Base-by-base conservation (phyloP, 1,140 invertebrate species). In the Bombus terrestris region DNA sequence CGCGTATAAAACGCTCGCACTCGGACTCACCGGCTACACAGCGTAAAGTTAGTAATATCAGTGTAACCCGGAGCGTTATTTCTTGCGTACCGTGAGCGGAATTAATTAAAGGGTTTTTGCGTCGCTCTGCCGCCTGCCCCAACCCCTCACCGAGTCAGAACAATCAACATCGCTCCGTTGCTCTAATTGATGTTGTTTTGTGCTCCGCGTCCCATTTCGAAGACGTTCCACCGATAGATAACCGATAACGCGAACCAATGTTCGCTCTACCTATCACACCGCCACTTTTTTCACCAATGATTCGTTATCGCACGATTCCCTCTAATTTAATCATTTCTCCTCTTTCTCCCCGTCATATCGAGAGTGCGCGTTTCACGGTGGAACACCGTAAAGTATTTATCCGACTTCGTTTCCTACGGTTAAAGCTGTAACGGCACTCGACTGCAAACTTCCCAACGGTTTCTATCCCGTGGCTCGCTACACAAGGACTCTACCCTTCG, bases 21-120 rank as follows among this genome's bases (percentile, higher is more conserved):
- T 39, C 71, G 87, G n/a, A 62, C 62, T 15, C 64, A 39, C 39
- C 39, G 75, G 79, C 57, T 66, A 80, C 83, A 53, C 43, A 73
- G 82, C 87, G 81, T 69, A 77, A 83, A 91, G 89, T 88, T 91
- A 76, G 87, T 91, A 91, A 91, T 91, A 81, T 76, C 74, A 15
- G 78, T 85, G 82, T 90, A 90, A 91, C 81, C 85, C 64, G 59
- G 78, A 39, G 72, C 83, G 83, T 90, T 86, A 85, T 88, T 92
- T 92, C 89, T 92, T 92, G 89, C 81, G 35, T 57, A 64, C 37
- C 83, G 87, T 73, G 85, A 88, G 81, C 85, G 59, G 92, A 92
- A 92, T 92, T 92, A 92, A 92, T 92, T 92, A 92, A 92, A 92
- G 57, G 57, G 89, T 92, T 92, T 92, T 92, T 90, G 89, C 83